A percentile compares a stretch with the other conserved stretches of the same genome.
Evolutionary conservation across 2,888 invertebrate genomes (phyloP).

Genomic region (Lottia gigantea): DNA sequence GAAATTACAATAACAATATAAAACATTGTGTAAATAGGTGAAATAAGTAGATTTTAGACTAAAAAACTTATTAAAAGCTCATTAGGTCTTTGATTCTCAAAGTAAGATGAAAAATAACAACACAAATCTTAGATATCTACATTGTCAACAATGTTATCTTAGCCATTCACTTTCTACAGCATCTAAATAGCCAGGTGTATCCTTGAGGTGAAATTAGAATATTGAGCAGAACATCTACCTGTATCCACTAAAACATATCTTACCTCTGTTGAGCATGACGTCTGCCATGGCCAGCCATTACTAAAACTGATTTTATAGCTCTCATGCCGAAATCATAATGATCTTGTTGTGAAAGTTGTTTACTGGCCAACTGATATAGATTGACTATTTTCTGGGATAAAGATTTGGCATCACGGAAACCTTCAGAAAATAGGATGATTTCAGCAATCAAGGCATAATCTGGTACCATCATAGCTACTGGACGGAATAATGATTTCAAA

Average conservation of each 20-base stretch:
- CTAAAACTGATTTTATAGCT: slow-evolving; percentile 67
- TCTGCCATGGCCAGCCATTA: slow-evolving; percentile 67
- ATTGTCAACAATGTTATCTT: too few relatives aligned
- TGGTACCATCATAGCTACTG: slow-evolving; percentile 69
- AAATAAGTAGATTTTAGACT: too few relatives aligned
- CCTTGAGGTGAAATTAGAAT: too few relatives aligned
- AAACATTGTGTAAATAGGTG: not conserved
- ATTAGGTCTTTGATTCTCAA: too few relatives aligned
- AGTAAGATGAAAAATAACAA: too few relatives aligned
- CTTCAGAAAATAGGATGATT: slow-evolving; percentile 68
- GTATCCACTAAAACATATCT: not conserved
- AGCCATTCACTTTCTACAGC: too few relatives aligned
- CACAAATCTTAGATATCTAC: too few relatives aligned
- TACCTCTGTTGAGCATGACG: slow-evolving; percentile 58
- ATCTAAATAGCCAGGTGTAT: too few relatives aligned
- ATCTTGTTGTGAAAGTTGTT: slow-evolving; percentile 68
- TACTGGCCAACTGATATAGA: slow-evolving; percentile 66
- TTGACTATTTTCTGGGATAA: slow-evolving; percentile 68
- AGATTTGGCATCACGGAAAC: slow-evolving; percentile 64
- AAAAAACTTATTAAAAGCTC: not conserved
- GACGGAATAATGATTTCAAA: slow-evolving; percentile 67
- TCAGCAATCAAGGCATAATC: slow-evolving; percentile 67
- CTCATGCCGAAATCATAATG: slow-evolving; percentile 69
- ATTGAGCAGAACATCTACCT: too few relatives aligned
- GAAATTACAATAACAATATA: slow-evolving; percentile 10